Percentiles rank a stretch among this genome's conserved stretches.
phyloP scores from a whole-genome alignment of 2,113 vertebrate species.

The Microcebus jonahi region DNA sequence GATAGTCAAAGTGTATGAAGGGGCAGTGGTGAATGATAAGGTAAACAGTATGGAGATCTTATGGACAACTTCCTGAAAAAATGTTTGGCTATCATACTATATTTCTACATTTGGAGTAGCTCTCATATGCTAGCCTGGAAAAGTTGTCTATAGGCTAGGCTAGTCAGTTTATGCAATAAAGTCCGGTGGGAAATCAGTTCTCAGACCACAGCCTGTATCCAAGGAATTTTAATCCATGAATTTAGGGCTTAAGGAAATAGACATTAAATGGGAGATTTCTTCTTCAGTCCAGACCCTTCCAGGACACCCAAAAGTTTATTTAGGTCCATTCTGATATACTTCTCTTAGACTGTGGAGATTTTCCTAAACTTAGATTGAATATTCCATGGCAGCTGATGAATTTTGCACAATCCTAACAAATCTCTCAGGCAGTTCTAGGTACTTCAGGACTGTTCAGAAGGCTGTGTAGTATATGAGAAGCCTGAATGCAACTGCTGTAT shows the following conservation, averaged over 20 bases:
- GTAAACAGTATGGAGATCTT: not conserved
- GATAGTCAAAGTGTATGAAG: not conserved
- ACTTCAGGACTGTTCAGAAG: not conserved
- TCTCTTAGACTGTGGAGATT: not conserved
- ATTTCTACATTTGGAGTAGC: not conserved
- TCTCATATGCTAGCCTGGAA: not conserved
- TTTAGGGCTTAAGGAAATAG: constrained; percentile 35
- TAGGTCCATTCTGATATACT: not conserved
- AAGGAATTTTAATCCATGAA: constrained; percentile 36
- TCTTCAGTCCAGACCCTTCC: not conserved
- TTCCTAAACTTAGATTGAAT: not conserved
- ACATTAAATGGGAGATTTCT: not conserved
- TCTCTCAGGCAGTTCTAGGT: not conserved
- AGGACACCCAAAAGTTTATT: not conserved
- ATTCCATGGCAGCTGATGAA: not conserved
- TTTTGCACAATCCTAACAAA: not conserved
- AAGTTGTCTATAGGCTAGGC: not conserved
- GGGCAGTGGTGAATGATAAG: not conserved
- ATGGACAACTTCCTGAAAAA: constrained; percentile 21
- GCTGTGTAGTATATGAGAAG: not conserved
- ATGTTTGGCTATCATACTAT: not conserved
- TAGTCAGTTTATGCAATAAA: constrained; percentile 19
- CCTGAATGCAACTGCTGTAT: not conserved
- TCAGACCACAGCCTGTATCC: constrained; percentile 4
- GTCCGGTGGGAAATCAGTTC: not conserved